A percentile compares a stretch with the other conserved stretches of the same genome.
phyloP scores from a whole-genome alignment of 2,888 invertebrate species.

The Acleris laterana region DNA sequence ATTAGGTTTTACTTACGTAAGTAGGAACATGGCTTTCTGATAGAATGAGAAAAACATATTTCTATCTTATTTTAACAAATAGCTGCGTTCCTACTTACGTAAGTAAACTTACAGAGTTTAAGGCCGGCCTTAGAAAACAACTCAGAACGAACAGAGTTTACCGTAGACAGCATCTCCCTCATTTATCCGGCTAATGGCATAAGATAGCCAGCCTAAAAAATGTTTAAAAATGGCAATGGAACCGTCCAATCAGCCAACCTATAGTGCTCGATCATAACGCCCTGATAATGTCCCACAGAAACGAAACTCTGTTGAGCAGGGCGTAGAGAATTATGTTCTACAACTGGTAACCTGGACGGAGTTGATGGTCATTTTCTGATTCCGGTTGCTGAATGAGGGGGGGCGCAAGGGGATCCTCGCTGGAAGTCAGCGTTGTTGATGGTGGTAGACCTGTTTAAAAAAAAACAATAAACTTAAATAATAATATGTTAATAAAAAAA shows the following conservation, averaged over 20 bases:
- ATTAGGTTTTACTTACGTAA: no score
- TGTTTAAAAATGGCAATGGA: conserved; percentile 25
- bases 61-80: no score
- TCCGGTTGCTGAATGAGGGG: conserved; percentile 67
- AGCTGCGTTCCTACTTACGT: no score
- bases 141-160: no score
- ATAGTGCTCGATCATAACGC: conserved; percentile 35
- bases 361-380: conserved; percentile 55
- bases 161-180: no score
- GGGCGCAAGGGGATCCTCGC: conserved; percentile 71
- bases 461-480: neutral
- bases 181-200: neutral
- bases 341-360: conserved; percentile 67
- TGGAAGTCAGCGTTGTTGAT: conserved; percentile 71
- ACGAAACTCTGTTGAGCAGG: conserved; percentile 47
- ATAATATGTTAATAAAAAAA: no score
- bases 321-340: conserved; percentile 63
- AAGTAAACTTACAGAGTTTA: no score
- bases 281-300: conserved; percentile 43
- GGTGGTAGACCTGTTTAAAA: conserved; percentile 61
- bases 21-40: no score
- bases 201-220: conserved; percentile 2
- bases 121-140: no score
- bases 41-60: no score
- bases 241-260: conserved; percentile 20